Evolutionary conservation across 2,113 vertebrate genomes (phyloP).

Genomic region (Typhlomys cinereus): DNA sequence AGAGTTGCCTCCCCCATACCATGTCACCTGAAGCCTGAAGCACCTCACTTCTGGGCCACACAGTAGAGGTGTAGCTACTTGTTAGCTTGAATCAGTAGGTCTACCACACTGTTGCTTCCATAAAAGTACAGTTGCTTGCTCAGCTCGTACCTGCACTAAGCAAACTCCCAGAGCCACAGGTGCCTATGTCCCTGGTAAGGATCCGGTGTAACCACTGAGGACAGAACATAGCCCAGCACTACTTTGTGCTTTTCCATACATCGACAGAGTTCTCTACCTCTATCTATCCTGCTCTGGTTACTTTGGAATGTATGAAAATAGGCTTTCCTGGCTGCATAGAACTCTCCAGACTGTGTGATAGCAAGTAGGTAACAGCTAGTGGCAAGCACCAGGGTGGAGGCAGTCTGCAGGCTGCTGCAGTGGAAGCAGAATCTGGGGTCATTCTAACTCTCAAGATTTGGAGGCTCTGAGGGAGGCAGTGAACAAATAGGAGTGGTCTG

Average conservation of each 20-base stretch:
- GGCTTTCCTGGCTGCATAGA: neutral
- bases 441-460: neutral
- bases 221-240: conserved; percentile 38
- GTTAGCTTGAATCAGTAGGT: neutral
- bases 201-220: neutral
- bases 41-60: conserved; percentile 11
- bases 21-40: conserved; percentile 80
- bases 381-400: neutral
- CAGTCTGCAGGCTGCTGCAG: neutral
- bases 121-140: conserved; percentile 36
- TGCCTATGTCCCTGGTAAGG: neutral
- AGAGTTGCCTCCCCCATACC: conserved; percentile 62
- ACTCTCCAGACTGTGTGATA: neutral
- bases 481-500: neutral
- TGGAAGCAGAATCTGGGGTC: neutral
- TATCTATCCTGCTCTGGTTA: neutral
- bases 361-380: neutral
- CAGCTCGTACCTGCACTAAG: neutral
- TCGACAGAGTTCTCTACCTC: neutral
- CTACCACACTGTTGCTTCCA: conserved; percentile 42
- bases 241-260: neutral
- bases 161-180: conserved; percentile 46
- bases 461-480: neutral
- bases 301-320: neutral
- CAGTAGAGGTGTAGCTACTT: neutral